phyloP scores from a whole-genome alignment of 2,113 vertebrate species.

The Pica pica region DNA sequence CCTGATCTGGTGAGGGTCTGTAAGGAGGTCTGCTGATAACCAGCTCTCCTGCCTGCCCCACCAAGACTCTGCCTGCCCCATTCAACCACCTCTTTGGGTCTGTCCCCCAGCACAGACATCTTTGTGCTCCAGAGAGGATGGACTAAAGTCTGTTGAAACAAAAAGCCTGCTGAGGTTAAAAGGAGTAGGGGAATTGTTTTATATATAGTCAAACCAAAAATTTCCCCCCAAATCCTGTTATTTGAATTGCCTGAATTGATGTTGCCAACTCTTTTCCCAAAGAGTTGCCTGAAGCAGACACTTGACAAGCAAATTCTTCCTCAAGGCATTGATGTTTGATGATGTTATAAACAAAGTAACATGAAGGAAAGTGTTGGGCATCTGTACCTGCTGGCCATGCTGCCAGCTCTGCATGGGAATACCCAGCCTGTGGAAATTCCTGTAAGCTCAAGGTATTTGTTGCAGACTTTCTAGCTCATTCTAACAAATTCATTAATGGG shows the following conservation, averaged over 20 bases:
- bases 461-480: neutral
- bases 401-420: neutral
- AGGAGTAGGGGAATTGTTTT: neutral
- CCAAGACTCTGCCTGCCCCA: accelerated
- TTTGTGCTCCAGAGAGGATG: neutral
- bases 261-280: neutral
- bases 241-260: neutral
- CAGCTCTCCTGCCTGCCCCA: neutral
- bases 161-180: neutral
- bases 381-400: neutral
- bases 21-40: neutral
- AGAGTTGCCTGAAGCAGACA: neutral
- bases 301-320: neutral
- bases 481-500: neutral
- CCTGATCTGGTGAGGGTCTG: neutral
- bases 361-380: neutral
- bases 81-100: neutral
- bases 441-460: neutral
- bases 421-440: neutral
- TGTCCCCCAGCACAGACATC: neutral
- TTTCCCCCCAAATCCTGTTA: neutral
- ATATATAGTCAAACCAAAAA: neutral
- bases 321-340: neutral
- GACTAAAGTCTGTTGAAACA: neutral
- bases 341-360: neutral